A percentile compares a stretch with the other conserved stretches of the same genome.
Conservation (phyloP, 2,888 invertebrate genomes). For the Zygaena filipendulae region DNA sequence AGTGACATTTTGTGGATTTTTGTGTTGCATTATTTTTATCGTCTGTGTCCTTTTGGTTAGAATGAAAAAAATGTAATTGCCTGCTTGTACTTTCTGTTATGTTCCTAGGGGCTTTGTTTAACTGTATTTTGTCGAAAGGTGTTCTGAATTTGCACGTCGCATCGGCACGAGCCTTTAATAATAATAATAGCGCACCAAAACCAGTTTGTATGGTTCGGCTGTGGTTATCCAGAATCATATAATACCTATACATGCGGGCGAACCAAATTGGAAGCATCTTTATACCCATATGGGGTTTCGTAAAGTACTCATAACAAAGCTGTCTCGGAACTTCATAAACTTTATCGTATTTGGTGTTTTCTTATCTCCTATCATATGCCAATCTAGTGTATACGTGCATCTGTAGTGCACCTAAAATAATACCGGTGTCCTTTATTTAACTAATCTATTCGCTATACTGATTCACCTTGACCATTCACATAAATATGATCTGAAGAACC, state of each 20-base stretch:
- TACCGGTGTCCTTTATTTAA: too few species aligned
- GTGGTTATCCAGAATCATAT: conserved; percentile 59
- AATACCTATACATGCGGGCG: conserved; percentile 52
- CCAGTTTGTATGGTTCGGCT: conserved; percentile 61
- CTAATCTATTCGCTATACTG: conserved; percentile 25
- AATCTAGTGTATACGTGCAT: too few species aligned
- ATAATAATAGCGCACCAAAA: conserved; percentile 66
- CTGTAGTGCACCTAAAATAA: too few species aligned
- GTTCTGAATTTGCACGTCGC: conserved; percentile 48
- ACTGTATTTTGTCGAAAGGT: conserved; percentile 40
- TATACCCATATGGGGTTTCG: too few species aligned
- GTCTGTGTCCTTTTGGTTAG: conserved; percentile 57
- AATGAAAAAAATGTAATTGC: conserved; percentile 38
- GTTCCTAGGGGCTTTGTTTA: conserved; percentile 37
- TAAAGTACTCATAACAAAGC: conserved; percentile 2
- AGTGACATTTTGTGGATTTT: conserved; percentile 44
- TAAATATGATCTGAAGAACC: conserved; percentile 36
- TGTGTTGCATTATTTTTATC: conserved; percentile 28
- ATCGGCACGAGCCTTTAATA: conserved; percentile 67
- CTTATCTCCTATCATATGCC: too few species aligned
- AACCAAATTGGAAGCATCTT: conserved; percentile 37
- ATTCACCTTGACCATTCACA: conserved; percentile 57
- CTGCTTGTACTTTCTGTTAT: conserved; percentile 30
- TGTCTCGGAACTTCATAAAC: too few species aligned
- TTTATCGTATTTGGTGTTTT: too few species aligned